phyloP scores from a whole-genome alignment of 1,140 invertebrate species.

The Rhagoletis pomonella region DNA sequence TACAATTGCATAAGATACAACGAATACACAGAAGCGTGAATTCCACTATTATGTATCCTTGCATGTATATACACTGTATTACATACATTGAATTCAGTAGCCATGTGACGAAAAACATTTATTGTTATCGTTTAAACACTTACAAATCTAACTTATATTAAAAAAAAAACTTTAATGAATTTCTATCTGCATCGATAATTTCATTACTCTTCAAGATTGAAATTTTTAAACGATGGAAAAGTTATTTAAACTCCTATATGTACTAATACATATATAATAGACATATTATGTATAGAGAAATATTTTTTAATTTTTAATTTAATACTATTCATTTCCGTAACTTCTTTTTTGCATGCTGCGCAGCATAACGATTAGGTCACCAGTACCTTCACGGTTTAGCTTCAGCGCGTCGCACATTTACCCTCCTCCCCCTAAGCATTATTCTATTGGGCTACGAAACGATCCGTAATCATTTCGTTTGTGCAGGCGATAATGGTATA shows the following conservation, averaged over 20 bases:
- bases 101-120: too few relatives aligned
- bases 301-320: neutral
- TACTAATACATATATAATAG: neutral
- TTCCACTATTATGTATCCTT: too few relatives aligned
- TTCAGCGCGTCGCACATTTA: neutral
- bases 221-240: neutral
- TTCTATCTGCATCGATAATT: too few relatives aligned
- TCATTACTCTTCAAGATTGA: neutral
- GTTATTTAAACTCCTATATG: neutral
- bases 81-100: too few relatives aligned
- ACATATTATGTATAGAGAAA: conserved; percentile 17
- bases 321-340: conserved; percentile 29
- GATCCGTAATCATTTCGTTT: conserved; percentile 31
- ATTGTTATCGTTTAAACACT: too few relatives aligned
- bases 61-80: too few relatives aligned
- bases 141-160: too few relatives aligned
- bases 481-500: neutral
- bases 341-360: neutral
- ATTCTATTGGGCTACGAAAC: neutral
- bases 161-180: too few relatives aligned
- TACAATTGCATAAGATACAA: too few relatives aligned
- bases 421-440: neutral
- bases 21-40: too few relatives aligned
- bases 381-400: neutral
- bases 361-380: neutral